Base-by-base conservation (phyloP, 2,113 vertebrate genomes). In the Pterocles gutturalis region DNA sequence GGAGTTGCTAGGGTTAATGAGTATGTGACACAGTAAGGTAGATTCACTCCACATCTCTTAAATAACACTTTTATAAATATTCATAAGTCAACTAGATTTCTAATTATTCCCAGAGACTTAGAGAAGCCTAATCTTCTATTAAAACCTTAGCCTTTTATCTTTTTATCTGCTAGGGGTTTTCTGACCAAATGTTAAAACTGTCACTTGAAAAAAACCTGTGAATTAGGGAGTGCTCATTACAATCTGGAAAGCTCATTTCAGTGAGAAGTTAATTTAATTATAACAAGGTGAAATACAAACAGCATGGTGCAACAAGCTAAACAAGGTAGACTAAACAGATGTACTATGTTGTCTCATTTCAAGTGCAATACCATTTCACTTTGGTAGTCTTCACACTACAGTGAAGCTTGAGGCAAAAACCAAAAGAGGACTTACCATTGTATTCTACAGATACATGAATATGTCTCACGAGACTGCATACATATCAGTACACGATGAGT, bases 1-100 rank as follows among this genome's bases (percentile, higher is more conserved):
- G 76, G 92, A 87, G 43, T 15, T 88, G 31, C 73, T 64, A 53
- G 49, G 72, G 89, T 93, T 93, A 97, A 94, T 80, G 85, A 53
- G 79, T 64, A 76, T 18, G 70, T 82, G 85, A 92, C 75, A 91
- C 58, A 58, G 90, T 60, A 95, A 73, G 72, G 72, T 79, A 46
- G 79, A 87, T 69, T 95, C 75, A 76, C 66, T 87, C 89, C 71
- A 92, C 29, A 67, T 65, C 61, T 55, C 64, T 94, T 96, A 97
- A 97, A 97, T 96, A 98, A 93, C 76, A 91, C 49, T 61, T 78
- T 49, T 29, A 95, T 97, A 92, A 97, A 97, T 97, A 98, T 96
- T 97, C 92, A 97, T 83, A 87, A 86, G 82, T 87, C 94, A 97
- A 75, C 90, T 81, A 79, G 76, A 70, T 79, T 87, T 94, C 46